Conservation (phyloP, 2,797 vertebrate genomes). For the Mus caroli region DNA sequence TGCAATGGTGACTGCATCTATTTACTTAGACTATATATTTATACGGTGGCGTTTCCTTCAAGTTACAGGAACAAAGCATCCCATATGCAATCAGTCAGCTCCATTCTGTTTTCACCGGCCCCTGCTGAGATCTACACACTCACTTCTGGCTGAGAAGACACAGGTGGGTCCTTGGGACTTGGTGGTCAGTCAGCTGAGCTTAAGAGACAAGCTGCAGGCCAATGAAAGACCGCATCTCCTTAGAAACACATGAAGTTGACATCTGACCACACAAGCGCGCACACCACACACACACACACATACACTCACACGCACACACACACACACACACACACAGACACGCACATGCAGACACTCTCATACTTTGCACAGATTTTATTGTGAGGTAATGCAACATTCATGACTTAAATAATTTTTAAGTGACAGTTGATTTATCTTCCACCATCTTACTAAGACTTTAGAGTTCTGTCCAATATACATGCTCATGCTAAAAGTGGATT, state of each 20-base stretch:
- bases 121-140: neutral
- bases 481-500: neutral
- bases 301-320: neutral
- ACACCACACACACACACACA: neutral
- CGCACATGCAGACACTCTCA: too few relatives aligned
- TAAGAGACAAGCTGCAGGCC: neutral
- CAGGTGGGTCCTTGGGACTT: neutral
- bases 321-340: too few relatives aligned
- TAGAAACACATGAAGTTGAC: neutral
- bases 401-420: neutral
- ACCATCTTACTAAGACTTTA: neutral
- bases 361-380: neutral
- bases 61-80: neutral
- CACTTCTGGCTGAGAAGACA: neutral
- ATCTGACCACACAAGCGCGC: too few relatives aligned
- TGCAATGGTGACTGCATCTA: neutral
- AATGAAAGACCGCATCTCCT: neutral
- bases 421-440: neutral
- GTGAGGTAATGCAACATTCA: neutral
- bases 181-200: neutral
- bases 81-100: neutral
- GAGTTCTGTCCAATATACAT: neutral
- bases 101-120: fast-evolving
- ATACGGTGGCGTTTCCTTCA: neutral
- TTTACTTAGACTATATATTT: neutral